Conservation (phyloP, 2,797 vertebrate species). For the Phylloscopus collybita region DNA sequence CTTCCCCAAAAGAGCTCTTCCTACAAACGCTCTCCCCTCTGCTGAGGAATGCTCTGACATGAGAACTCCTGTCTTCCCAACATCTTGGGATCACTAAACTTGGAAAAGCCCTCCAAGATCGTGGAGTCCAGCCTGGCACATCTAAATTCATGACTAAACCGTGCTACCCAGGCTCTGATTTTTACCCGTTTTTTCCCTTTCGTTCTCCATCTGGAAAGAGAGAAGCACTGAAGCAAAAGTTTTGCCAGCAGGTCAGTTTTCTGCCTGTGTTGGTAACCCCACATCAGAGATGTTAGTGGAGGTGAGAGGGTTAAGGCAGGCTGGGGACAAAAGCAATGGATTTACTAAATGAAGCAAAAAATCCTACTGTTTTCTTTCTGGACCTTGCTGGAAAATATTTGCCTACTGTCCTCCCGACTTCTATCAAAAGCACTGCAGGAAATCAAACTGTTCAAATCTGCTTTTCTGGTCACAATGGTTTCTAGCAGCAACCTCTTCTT, state of each 20-base stretch:
- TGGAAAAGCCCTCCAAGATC: background rate
- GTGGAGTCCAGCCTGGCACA: background rate
- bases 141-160: background rate
- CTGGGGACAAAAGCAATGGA: background rate
- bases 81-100: background rate
- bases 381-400: background rate
- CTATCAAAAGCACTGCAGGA: background rate
- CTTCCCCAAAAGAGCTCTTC: background rate
- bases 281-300: background rate
- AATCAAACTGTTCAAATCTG: background rate
- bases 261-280: background rate
- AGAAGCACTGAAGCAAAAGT: background rate
- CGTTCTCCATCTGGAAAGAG: background rate
- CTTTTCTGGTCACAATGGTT: background rate
- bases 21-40: background rate
- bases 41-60: background rate
- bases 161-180: background rate
- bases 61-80: background rate
- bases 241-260: background rate
- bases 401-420: background rate
- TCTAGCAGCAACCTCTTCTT: background rate
- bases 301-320: background rate
- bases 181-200: background rate
- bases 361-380: background rate
- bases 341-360: conserved; percentile 29